Conservation (phyloP, 2,888 invertebrate species). For the Meghimatium bilineatum region DNA sequence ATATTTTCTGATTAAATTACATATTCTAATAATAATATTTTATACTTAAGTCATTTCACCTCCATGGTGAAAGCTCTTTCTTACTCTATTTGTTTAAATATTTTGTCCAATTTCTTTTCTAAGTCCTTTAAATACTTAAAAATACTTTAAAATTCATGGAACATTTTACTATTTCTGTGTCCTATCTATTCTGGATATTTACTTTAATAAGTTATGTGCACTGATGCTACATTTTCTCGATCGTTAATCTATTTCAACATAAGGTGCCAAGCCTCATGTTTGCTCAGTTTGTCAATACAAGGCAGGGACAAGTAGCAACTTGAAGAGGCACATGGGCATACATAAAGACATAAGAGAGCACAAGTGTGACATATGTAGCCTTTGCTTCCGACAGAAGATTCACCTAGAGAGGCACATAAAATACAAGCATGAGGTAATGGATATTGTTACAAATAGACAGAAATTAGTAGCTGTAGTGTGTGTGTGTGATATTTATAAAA, state of each 20-base stretch:
- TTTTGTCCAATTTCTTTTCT: too few species aligned
- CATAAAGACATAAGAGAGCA: slow-evolving; percentile 69
- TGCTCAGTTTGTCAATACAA: slow-evolving; percentile 68
- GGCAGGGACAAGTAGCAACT: slow-evolving; percentile 73
- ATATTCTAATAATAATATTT: too few species aligned
- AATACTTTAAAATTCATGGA: too few species aligned
- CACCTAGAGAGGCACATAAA: slow-evolving; percentile 74
- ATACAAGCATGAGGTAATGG: slow-evolving; percentile 72
- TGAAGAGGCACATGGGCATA: slow-evolving; percentile 72
- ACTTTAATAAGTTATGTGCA: not conserved
- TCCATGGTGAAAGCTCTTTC: too few species aligned
- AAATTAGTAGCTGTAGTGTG: too few species aligned
- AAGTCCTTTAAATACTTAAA: too few species aligned
- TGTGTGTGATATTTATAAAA: too few species aligned
- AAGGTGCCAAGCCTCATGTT: slow-evolving; percentile 66
- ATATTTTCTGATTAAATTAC: too few species aligned
- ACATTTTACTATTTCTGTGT: too few species aligned
- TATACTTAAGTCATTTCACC: too few species aligned
- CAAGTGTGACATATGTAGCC: slow-evolving; percentile 65
- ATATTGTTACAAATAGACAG: not conserved
- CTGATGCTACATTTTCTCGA: not conserved
- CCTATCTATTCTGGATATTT: too few species aligned
- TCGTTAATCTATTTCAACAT: not conserved
- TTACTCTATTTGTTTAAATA: too few species aligned
- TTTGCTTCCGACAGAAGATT: slow-evolving; percentile 74